phyloP scores from a whole-genome alignment of 2,113 vertebrate species.

The Trematomus loennbergii region DNA sequence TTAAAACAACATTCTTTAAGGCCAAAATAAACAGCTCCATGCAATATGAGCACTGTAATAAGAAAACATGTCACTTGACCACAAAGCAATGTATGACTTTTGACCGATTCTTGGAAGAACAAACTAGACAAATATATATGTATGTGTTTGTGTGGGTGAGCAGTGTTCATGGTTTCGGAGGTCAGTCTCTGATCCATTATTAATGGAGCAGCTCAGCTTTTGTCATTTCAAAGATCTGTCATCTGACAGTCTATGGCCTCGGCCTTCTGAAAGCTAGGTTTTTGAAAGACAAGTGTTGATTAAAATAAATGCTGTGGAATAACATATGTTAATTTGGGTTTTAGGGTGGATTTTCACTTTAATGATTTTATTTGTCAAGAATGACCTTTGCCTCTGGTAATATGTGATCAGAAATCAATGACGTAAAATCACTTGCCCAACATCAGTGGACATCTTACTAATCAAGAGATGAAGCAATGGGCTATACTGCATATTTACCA shows the following conservation, averaged over 20 bases:
- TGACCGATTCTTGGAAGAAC: slow-evolving; percentile 28
- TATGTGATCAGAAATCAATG: slow-evolving; percentile 38
- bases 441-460: slow-evolving; percentile 32
- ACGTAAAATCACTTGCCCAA: slow-evolving; percentile 37
- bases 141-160: background rate
- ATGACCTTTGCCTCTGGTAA: slow-evolving; percentile 52
- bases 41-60: slow-evolving; percentile 31
- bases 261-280: background rate
- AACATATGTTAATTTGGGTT: slow-evolving; percentile 21
- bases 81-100: background rate
- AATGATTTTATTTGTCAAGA: slow-evolving; percentile 49
- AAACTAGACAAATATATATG: slow-evolving; percentile 27
- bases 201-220: slow-evolving; percentile 24
- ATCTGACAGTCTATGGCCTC: background rate
- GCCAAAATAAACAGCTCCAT: slow-evolving; percentile 19
- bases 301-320: background rate
- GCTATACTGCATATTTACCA: slow-evolving; percentile 33
- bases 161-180: slow-evolving; percentile 3
- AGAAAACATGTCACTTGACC: background rate
- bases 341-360: slow-evolving; percentile 6
- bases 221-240: slow-evolving; percentile 35
- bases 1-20: slow-evolving; percentile 38
- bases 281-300: background rate
- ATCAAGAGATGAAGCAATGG: slow-evolving; percentile 39
- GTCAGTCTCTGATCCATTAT: slow-evolving; percentile 26